phyloP scores from a whole-genome alignment of 1,140 invertebrate genomes.

The Leptinotarsa lineolata region DNA sequence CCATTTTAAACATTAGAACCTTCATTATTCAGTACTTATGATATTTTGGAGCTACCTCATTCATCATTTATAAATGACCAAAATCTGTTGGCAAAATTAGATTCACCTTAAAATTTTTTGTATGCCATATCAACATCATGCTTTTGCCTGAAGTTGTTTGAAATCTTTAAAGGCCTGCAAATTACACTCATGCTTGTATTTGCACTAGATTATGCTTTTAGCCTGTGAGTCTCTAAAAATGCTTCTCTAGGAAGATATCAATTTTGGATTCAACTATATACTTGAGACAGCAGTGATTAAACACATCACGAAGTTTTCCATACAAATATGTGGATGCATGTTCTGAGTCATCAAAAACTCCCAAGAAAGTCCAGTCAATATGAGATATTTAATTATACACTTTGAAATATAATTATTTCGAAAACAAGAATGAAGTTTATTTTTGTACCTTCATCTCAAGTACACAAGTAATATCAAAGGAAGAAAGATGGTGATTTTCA shows the following conservation, averaged over 20 bases:
- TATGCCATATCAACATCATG: constrained; percentile 15
- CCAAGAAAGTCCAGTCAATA: constrained; percentile 16
- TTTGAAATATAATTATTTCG: not conserved
- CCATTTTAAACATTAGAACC: constrained; percentile 1
- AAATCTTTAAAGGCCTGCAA: constrained; percentile 10
- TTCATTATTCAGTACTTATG: not conserved
- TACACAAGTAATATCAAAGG: constrained; percentile 14
- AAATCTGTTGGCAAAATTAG: not conserved
- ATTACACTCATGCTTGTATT: constrained; percentile 3
- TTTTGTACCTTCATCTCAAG: constrained; percentile 12
- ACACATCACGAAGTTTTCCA: constrained; percentile 6
- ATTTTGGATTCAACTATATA: not conserved
- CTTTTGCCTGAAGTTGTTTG: not conserved
- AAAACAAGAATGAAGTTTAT: constrained; percentile 11
- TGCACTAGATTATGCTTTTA: not conserved
- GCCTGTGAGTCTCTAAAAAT: not conserved
- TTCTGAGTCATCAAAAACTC: constrained; percentile 9
- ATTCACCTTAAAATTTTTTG: not conserved
- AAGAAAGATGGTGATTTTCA: constrained; percentile 1
- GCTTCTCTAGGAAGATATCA: not conserved
- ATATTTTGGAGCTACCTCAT: constrained; percentile 6
- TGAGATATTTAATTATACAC: constrained; percentile 7
- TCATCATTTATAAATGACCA: constrained; percentile 16
- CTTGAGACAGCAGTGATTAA: constrained; percentile 1
- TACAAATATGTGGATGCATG: constrained; percentile 15